These are phyloP conservation scores for Protodeltote pygarga DNA, from an alignment of 2,888 invertebrate species.

Conservation along the genomic window DNA sequence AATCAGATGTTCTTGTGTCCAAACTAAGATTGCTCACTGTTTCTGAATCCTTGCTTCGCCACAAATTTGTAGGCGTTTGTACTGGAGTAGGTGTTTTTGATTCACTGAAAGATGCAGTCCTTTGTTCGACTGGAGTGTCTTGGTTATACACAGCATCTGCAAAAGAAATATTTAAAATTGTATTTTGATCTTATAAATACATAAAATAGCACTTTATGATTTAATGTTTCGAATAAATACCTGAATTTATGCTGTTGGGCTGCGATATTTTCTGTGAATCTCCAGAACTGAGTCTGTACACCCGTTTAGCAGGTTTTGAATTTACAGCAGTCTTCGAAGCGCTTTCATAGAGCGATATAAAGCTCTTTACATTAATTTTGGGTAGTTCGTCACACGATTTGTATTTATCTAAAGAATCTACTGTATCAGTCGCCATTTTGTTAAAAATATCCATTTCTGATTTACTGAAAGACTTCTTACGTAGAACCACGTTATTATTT, in stretches of 20 bases:
- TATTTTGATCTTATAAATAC: background rate
- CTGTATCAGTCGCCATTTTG: constrained; percentile 60
- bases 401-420: constrained; percentile 71
- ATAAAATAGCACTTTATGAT: no score
- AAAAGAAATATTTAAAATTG: constrained; percentile 21
- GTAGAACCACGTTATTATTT: constrained; percentile 46
- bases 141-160: constrained; percentile 62
- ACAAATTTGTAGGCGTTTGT: constrained; percentile 46
- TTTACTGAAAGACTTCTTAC: constrained; percentile 75
- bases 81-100: constrained; percentile 27
- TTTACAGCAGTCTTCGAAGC: constrained; percentile 67
- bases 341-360: constrained; percentile 78
- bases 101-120: constrained; percentile 30
- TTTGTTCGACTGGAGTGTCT: constrained; percentile 22
- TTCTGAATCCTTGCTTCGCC: constrained; percentile 53
- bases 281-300: constrained; percentile 54
- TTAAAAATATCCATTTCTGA: constrained; percentile 84
- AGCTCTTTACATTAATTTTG: constrained; percentile 77
- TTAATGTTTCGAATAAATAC: constrained; percentile 49
- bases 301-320: constrained; percentile 52
- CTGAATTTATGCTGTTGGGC: constrained; percentile 68
- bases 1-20: constrained; percentile 58
- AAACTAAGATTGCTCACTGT: constrained; percentile 54
- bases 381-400: constrained; percentile 81
- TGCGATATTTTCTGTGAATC: constrained; percentile 58